phyloP scores from a whole-genome alignment of 1,140 invertebrate genomes.

The Listronotus bonariensis region DNA sequence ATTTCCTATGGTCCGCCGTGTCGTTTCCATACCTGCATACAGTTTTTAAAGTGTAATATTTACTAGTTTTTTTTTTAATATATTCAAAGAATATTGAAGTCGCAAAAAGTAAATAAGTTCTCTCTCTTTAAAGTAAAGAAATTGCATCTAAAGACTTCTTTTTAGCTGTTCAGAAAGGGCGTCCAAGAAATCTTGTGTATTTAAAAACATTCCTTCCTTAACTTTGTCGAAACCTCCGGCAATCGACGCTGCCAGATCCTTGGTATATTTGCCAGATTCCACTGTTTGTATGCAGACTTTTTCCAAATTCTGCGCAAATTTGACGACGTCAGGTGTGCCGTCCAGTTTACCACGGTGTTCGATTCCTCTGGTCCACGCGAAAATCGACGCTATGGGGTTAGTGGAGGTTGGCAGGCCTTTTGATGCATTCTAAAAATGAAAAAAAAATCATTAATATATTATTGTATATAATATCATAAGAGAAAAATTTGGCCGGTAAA shows the following conservation, averaged over 20 bases:
- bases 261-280: slow-evolving; percentile 88
- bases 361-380: slow-evolving; percentile 88
- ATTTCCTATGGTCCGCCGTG: too few relatives aligned
- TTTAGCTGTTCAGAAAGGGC: slow-evolving; percentile 76
- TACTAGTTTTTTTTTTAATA: too few relatives aligned
- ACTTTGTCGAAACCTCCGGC: slow-evolving; percentile 80
- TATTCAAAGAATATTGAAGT: too few relatives aligned
- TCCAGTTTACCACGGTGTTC: slow-evolving; percentile 84
- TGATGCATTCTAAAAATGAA: slow-evolving; percentile 66
- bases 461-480: too few relatives aligned
- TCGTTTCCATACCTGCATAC: too few relatives aligned
- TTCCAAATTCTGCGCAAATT: slow-evolving; percentile 61
- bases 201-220: slow-evolving; percentile 78
- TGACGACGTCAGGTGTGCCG: slow-evolving; percentile 71
- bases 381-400: slow-evolving; percentile 91
- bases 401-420: slow-evolving; percentile 84
- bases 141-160: too few relatives aligned
- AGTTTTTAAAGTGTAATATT: too few relatives aligned
- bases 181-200: slow-evolving; percentile 85
- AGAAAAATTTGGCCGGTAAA: too few relatives aligned
- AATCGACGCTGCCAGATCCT: slow-evolving; percentile 88
- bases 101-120: too few relatives aligned
- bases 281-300: slow-evolving; percentile 84
- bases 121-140: too few relatives aligned
- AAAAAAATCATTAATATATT: too few relatives aligned